A percentile compares a stretch with the other conserved stretches of the same genome.
These are phyloP conservation scores for Stomatorhinus ivindoensis DNA, from an alignment of 2,113 vertebrate species.

Conservation along the genomic window DNA sequence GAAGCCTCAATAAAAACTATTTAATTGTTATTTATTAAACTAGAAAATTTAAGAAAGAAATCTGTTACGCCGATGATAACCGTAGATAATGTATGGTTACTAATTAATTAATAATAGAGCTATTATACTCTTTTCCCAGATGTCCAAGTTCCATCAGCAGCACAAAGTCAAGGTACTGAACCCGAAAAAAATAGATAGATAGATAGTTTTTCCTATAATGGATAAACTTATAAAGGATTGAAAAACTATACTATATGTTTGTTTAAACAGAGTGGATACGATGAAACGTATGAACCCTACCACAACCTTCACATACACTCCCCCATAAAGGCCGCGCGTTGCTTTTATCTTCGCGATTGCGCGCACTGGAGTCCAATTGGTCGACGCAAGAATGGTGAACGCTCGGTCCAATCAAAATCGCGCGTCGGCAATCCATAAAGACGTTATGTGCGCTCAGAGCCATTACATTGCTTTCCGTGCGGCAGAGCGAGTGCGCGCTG, in stretches of 20 bases:
- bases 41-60: background rate
- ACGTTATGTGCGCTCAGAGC: too few species aligned
- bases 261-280: background rate
- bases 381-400: background rate
- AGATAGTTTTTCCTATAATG: background rate
- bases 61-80: background rate
- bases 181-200: background rate
- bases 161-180: background rate
- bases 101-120: background rate
- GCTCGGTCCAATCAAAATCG: background rate
- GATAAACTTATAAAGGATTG: background rate
- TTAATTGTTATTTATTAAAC: too few species aligned
- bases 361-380: background rate
- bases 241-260: background rate
- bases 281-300: background rate
- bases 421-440: background rate
- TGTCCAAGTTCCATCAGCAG: background rate
- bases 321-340: background rate
- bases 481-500: constrained; percentile 11
- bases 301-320: background rate
- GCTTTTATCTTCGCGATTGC: background rate
- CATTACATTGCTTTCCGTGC: background rate
- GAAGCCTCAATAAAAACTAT: background rate
- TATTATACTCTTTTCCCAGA: background rate
- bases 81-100: background rate